Evolutionary conservation across 2,113 vertebrate species (phyloP).

Genomic region (Myrmophylax atrothorax): DNA sequence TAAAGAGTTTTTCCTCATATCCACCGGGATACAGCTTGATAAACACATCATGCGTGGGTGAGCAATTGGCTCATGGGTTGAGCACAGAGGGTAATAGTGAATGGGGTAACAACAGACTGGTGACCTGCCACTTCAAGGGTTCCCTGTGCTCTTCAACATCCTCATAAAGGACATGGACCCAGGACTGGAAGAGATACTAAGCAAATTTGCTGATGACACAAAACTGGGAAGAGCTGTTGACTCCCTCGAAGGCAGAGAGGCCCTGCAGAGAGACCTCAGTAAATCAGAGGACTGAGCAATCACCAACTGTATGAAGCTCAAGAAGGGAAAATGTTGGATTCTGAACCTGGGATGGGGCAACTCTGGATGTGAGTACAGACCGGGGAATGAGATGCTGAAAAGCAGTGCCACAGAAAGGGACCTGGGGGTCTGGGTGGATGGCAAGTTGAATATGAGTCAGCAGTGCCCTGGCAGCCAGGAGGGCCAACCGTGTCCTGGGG

Average conservation of each 20-base stretch:
- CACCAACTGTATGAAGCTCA: background rate
- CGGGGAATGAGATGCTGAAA: background rate
- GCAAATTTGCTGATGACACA: background rate
- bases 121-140: background rate
- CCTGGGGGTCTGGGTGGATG: background rate
- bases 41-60: background rate
- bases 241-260: background rate
- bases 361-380: background rate
- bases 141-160: background rate
- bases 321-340: background rate
- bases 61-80: background rate
- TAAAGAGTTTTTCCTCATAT: background rate
- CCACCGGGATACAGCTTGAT: background rate
- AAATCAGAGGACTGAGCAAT: background rate
- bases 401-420: background rate
- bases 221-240: background rate
- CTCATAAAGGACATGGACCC: background rate
- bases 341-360: background rate
- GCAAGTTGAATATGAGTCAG: no score
- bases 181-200: background rate
- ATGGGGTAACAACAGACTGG: background rate
- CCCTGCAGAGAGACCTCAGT: background rate
- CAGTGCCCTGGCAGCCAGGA: no score
- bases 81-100: background rate
- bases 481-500: background rate